These are phyloP conservation scores for Chunga burmeisteri DNA, from an alignment of 2,113 vertebrate genomes.

Conservation along the genomic window DNA sequence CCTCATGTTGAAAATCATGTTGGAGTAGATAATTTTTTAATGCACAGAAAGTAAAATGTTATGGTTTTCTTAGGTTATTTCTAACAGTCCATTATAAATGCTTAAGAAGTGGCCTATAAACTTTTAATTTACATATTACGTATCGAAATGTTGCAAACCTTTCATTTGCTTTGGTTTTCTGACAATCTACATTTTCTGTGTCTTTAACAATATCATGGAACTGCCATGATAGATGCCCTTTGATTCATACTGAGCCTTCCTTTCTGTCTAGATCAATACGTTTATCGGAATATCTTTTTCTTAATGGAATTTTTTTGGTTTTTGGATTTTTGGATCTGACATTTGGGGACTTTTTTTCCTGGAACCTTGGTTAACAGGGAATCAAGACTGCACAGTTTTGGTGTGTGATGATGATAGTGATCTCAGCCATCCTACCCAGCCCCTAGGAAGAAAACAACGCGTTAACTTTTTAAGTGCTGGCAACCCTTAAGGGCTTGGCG, in stretches of 20 bases:
- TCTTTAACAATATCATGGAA: not conserved
- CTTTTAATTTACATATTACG: not conserved
- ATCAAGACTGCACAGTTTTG: not conserved
- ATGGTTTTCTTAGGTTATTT: not conserved
- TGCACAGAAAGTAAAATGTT: not conserved
- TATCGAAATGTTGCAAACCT: not conserved
- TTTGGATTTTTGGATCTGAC: not conserved
- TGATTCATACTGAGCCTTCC: not conserved
- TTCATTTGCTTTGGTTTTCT: not conserved
- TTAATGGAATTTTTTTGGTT: not conserved
- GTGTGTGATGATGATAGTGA: not conserved
- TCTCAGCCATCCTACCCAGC: not conserved
- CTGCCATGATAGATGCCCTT: not conserved
- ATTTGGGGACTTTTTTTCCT: not conserved
- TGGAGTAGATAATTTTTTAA: not conserved
- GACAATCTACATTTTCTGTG: not conserved
- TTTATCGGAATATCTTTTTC: not conserved
- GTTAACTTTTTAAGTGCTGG: constrained; percentile 55
- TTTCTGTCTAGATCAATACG: not conserved
- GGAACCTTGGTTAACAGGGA: not conserved
- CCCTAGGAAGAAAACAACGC: not conserved
- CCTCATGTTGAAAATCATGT: not conserved
- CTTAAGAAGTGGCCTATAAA: not conserved
- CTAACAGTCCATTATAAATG: not conserved
- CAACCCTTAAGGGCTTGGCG: not conserved